phyloP scores from a whole-genome alignment of 2,797 vertebrate genomes.

The Ptychadena robeensis region DNA sequence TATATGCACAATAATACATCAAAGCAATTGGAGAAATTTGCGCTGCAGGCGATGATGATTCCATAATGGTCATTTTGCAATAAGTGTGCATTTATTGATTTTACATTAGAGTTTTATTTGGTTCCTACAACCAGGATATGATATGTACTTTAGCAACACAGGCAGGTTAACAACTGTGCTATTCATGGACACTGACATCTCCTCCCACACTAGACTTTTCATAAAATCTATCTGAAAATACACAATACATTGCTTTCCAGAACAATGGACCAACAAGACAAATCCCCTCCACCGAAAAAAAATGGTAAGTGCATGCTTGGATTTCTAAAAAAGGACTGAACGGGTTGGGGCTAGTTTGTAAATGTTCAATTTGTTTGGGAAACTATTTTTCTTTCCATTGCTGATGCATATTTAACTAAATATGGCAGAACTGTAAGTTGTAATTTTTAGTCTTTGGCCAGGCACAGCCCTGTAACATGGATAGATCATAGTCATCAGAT shows the following conservation, averaged over 20 bases:
- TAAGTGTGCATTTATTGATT: conserved; percentile 23
- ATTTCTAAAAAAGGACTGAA: no score
- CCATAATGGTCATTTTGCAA: neutral
- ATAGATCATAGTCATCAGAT: no score
- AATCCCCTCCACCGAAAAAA: conserved; percentile 35
- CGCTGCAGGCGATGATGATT: neutral
- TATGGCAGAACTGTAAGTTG: no score
- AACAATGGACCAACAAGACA: conserved; percentile 69
- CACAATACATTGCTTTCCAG: conserved; percentile 24
- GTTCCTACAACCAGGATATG: conserved; percentile 34
- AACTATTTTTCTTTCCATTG: no score
- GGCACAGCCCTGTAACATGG: no score
- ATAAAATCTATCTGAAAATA: conserved; percentile 69
- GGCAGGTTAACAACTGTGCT: conserved; percentile 70
- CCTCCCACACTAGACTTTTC: conserved; percentile 67
- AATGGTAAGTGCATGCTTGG: conserved; percentile 70
- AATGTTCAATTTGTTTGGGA: no score
- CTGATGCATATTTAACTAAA: no score
- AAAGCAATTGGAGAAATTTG: neutral
- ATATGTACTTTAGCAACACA: conserved; percentile 69
- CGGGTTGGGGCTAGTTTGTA: no score
- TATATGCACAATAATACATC: neutral
- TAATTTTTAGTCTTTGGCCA: no score
- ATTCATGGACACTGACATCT: conserved; percentile 56
- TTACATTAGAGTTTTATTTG: conserved; percentile 34